A percentile compares a stretch with the other conserved stretches of the same genome.
phyloP scores from a whole-genome alignment of 1,140 invertebrate species.

The Thaumetopoea pityocampa region DNA sequence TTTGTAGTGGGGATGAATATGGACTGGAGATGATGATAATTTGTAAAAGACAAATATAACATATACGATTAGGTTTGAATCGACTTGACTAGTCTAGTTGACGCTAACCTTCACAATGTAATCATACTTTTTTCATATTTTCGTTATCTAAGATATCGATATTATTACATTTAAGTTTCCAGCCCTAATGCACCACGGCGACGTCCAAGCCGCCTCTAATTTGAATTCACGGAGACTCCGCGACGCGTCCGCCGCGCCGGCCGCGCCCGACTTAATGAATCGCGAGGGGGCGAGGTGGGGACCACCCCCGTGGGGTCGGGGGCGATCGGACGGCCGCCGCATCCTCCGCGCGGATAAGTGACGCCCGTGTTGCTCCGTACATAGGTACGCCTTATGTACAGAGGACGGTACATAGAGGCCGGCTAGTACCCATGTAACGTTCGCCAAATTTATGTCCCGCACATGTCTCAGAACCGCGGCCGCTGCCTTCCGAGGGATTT shows the following conservation, averaged over 20 bases:
- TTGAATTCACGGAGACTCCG: conserved; percentile 72
- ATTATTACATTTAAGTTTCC: conserved; percentile 10
- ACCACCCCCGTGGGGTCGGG: conserved; percentile 25
- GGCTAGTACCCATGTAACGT: conserved; percentile 67
- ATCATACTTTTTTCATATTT: too few species aligned
- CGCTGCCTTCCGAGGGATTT: conserved; percentile 72
- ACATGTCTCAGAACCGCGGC: conserved; percentile 73
- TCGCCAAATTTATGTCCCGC: conserved; percentile 75
- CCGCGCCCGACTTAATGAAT: conserved; percentile 75
- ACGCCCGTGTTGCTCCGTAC: conserved; percentile 68
- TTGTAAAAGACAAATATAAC: too few species aligned
- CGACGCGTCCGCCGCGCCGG: conserved; percentile 70
- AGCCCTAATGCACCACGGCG: conserved; percentile 56
- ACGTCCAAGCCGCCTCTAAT: conserved; percentile 73
- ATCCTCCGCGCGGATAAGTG: conserved; percentile 74
- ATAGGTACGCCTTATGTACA: conserved; percentile 66
- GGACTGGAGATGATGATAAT: too few species aligned
- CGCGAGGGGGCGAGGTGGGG: conserved; percentile 53
- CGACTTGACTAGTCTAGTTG: too few species aligned
- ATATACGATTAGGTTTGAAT: too few species aligned
- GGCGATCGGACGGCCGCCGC: conserved; percentile 66
- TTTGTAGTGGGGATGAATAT: too few species aligned
- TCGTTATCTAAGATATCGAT: too few species aligned
- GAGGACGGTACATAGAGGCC: conserved; percentile 61
- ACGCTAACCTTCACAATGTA: too few species aligned